These are phyloP conservation scores for Plecturocebus donacophilus DNA, from an alignment of 2,113 vertebrate species.

Conservation along the genomic window DNA sequence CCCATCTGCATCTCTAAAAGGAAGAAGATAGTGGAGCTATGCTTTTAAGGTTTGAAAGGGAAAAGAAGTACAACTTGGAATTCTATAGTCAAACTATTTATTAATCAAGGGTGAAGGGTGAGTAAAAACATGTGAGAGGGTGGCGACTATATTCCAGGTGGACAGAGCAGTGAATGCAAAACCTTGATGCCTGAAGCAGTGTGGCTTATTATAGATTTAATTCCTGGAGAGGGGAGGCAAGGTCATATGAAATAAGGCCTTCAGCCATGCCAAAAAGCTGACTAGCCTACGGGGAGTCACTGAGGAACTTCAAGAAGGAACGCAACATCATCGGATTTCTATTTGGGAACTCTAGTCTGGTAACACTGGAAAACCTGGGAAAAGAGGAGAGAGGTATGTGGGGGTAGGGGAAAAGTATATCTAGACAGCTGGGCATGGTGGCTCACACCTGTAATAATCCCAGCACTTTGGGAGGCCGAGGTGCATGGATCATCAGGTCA, in stretches of 20 bases:
- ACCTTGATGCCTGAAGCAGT: not conserved
- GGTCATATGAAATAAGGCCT: not conserved
- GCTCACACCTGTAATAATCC: too few relatives aligned
- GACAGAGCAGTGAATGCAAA: not conserved
- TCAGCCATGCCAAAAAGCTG: not conserved
- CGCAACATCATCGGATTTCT: not conserved
- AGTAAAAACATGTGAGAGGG: not conserved
- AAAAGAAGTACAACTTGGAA: not conserved
- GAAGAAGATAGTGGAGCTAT: not conserved
- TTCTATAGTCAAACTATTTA: not conserved
- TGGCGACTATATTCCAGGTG: not conserved
- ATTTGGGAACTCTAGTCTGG: not conserved
- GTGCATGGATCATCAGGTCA: too few relatives aligned
- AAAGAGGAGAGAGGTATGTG: not conserved
- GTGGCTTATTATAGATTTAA: not conserved
- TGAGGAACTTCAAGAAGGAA: not conserved
- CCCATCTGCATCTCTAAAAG: not conserved
- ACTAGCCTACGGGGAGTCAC: not conserved
- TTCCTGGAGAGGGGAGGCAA: not conserved
- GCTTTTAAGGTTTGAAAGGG: not conserved
- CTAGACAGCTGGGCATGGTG: too few relatives aligned
- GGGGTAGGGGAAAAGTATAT: not conserved
- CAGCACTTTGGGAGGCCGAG: too few relatives aligned
- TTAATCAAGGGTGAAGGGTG: not conserved
- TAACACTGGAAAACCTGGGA: not conserved